Evolutionary conservation across 2,113 vertebrate species (phyloP).

Genomic region (Marmota flaviventris): DNA sequence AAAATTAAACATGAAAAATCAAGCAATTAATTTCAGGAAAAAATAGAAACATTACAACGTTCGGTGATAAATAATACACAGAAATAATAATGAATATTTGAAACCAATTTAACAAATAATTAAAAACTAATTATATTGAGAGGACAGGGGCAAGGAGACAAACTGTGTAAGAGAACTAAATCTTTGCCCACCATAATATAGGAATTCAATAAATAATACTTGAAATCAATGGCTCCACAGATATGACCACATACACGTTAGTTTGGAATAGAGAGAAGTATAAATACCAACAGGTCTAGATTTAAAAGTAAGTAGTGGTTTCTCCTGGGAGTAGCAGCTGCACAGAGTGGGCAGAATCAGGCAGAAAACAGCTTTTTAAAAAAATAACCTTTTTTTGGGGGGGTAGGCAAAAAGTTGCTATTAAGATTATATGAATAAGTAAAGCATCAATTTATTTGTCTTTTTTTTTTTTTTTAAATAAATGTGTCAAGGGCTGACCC

Average conservation of each 20-base stretch:
- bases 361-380: background rate
- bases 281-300: background rate
- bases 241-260: background rate
- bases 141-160: background rate
- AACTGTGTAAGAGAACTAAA: background rate
- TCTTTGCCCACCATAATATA: background rate
- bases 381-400: no score
- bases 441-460: background rate
- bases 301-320: background rate
- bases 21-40: background rate
- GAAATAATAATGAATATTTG: background rate
- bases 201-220: background rate
- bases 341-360: background rate
- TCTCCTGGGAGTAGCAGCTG: background rate
- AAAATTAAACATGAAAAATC: background rate
- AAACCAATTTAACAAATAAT: background rate
- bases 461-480: no score
- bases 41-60: background rate
- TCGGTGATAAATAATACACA: background rate
- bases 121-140: background rate
- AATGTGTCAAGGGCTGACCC: no score
- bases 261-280: background rate
- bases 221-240: background rate
- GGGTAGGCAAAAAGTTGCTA: background rate
- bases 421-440: background rate